Percentiles rank a stretch among this genome's conserved stretches.
These are phyloP conservation scores for Hypercompe scribonia DNA, from an alignment of 2,888 invertebrate genomes.

Conservation along the genomic window DNA sequence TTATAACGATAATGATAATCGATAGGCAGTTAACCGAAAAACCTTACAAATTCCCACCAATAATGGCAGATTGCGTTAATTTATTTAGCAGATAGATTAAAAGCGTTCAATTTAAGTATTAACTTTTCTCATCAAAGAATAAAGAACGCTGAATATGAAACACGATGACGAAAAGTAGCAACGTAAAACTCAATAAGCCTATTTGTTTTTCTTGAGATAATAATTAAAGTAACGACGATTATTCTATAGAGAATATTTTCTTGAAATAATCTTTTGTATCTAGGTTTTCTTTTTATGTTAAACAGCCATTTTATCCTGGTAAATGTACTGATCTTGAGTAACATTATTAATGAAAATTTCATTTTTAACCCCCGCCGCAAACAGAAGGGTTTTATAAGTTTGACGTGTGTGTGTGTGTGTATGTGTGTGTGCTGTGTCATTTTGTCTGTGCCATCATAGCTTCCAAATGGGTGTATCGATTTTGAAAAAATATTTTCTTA, in stretches of 20 bases:
- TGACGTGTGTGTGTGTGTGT: too few relatives aligned
- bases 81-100: slow-evolving; percentile 56
- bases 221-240: not conserved
- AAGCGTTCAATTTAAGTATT: slow-evolving; percentile 39
- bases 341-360: too few relatives aligned
- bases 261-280: not conserved
- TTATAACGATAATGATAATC: slow-evolving; percentile 31
- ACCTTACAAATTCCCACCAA: slow-evolving; percentile 27
- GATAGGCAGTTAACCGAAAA: slow-evolving; percentile 44
- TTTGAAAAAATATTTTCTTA: too few relatives aligned
- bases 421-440: too few relatives aligned
- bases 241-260: not conserved
- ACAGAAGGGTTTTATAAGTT: too few relatives aligned
- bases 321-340: too few relatives aligned
- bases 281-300: not conserved
- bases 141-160: slow-evolving; percentile 31
- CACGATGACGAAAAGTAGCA: slow-evolving; percentile 28
- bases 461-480: too few relatives aligned
- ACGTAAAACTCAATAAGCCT: slow-evolving; percentile 41
- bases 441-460: too few relatives aligned
- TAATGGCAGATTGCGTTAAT: slow-evolving; percentile 53
- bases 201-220: slow-evolving; percentile 22
- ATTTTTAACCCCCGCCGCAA: too few relatives aligned
- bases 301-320: too few relatives aligned
- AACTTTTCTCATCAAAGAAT: slow-evolving; percentile 55